phyloP scores from a whole-genome alignment of 2,113 vertebrate genomes.

The Phrynosoma blainvillii region DNA sequence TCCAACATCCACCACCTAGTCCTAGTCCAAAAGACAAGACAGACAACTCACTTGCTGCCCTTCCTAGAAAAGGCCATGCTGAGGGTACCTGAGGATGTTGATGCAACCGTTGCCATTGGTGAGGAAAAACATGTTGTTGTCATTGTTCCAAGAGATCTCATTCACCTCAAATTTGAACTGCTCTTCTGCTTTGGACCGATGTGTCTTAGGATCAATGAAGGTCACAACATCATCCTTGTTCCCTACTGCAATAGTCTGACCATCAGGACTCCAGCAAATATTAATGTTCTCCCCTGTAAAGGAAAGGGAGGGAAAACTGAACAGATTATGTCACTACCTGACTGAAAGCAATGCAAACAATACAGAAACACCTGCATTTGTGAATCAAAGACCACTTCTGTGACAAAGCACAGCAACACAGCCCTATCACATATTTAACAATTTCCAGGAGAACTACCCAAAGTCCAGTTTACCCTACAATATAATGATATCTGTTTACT shows the following conservation, averaged over 20 bases:
- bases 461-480: too few species aligned
- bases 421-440: neutral
- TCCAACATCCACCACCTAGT: neutral
- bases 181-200: conserved; percentile 94
- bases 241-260: conserved; percentile 96
- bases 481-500: too few species aligned
- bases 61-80: neutral
- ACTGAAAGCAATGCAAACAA: neutral
- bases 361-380: neutral
- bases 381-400: neutral
- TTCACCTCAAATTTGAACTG: conserved; percentile 99
- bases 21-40: neutral
- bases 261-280: conserved; percentile 98
- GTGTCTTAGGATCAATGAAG: conserved; percentile 95
- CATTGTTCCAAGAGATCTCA: conserved; percentile 99
- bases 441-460: too few species aligned
- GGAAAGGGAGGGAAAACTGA: conserved; percentile 12
- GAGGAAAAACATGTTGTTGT: conserved; percentile 98
- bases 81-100: conserved; percentile 91
- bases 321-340: neutral
- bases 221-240: conserved; percentile 99
- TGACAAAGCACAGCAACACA: neutral
- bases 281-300: conserved; percentile 95
- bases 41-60: neutral
- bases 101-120: conserved; percentile 98